Percentiles rank a stretch among this genome's conserved stretches.
These are phyloP conservation scores for Rhamnusium bicolor DNA, from an alignment of 2,888 invertebrate genomes.

Conservation along the genomic window DNA sequence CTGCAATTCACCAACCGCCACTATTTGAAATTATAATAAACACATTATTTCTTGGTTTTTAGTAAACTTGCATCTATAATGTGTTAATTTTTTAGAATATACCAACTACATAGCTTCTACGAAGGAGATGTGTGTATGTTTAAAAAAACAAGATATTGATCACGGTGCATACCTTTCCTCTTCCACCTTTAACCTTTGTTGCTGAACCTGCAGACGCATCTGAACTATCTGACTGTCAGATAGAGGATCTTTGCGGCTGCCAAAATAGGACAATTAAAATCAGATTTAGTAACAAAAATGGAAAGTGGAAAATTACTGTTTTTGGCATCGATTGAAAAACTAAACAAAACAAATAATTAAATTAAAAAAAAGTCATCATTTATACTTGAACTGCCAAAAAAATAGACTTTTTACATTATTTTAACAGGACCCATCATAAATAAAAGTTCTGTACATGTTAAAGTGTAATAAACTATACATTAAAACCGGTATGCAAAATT, in stretches of 20 bases:
- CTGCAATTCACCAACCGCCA: no score
- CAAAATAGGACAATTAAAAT: constrained; percentile 67
- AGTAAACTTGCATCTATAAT: background rate
- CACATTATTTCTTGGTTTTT: no score
- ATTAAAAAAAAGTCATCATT: no score
- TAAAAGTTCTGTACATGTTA: no score
- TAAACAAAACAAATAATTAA: no score
- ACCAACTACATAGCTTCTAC: background rate
- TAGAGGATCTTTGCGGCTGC: constrained; percentile 79
- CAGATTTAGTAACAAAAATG: background rate
- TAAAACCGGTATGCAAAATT: no score
- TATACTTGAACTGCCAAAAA: no score
- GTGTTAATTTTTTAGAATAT: constrained; percentile 12
- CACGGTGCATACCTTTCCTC: constrained; percentile 81
- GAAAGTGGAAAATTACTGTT: background rate
- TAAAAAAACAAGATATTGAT: constrained; percentile 9
- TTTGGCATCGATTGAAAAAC: background rate
- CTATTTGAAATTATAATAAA: no score
- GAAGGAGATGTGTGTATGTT: constrained; percentile 14
- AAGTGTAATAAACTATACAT: no score
- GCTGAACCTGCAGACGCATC: constrained; percentile 86
- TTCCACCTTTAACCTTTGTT: constrained; percentile 85
- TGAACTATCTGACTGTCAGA: constrained; percentile 87
- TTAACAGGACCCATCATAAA: no score
- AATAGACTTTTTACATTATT: no score